phyloP scores from a whole-genome alignment of 2,113 vertebrate species.

The Tragelaphus imberbis region DNA sequence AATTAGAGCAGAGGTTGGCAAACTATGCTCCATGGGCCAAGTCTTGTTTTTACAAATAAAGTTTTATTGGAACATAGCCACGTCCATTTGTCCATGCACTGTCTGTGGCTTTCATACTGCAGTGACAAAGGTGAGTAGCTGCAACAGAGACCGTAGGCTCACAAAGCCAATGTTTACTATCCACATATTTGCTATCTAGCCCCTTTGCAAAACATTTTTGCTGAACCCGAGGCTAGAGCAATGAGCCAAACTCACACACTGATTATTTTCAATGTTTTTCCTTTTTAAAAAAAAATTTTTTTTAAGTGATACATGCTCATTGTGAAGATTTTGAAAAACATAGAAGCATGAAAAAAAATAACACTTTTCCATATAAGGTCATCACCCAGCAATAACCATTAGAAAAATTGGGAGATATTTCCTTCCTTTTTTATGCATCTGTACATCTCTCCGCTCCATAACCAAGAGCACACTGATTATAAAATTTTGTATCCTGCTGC shows the following conservation, averaged over 20 bases:
- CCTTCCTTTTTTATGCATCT: not conserved
- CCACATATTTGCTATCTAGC: not conserved
- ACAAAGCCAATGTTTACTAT: not conserved
- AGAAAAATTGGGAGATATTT: not conserved
- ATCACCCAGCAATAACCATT: not conserved
- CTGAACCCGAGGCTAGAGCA: not conserved
- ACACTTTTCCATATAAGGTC: not conserved
- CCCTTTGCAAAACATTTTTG: not conserved
- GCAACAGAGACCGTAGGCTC: not conserved
- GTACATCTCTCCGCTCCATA: not conserved
- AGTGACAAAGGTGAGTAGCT: not conserved
- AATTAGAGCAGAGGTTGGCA: not conserved
- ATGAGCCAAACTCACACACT: not conserved
- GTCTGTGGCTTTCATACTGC: not conserved
- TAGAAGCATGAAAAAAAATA: not conserved
- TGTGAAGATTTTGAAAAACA: not conserved
- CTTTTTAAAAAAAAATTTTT: too few relatives aligned
- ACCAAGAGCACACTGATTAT: not conserved
- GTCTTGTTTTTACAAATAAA: conserved; percentile 30
- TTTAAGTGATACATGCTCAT: not conserved
- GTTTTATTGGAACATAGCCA: conserved; percentile 21
- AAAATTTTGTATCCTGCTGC: not conserved
- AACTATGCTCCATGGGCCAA: not conserved
- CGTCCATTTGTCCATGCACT: not conserved
- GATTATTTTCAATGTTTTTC: not conserved